A percentile compares a stretch with the other conserved stretches of the same genome.
These are phyloP conservation scores for Microtus obscurus DNA, from an alignment of 2,797 vertebrate species.

Conservation along the genomic window DNA sequence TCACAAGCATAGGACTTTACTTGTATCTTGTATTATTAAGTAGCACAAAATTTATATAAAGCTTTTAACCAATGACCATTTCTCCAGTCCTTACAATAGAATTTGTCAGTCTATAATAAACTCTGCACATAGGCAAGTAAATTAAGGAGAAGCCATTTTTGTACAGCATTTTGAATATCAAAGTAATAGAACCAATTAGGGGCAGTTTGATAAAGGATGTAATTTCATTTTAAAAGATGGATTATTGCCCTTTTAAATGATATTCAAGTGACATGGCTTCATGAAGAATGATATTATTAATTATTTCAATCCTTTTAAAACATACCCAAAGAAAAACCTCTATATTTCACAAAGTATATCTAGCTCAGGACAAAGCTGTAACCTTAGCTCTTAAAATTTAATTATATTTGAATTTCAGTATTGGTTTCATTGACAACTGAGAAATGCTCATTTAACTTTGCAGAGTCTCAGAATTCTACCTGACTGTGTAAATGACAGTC, in stretches of 20 bases:
- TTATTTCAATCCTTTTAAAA: background rate
- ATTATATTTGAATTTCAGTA: background rate
- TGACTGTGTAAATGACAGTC: background rate
- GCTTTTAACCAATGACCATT: background rate
- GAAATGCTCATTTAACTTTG: background rate
- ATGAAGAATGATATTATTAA: background rate
- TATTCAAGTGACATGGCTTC: background rate
- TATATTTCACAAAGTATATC: background rate
- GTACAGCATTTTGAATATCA: background rate
- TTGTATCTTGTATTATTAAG: background rate
- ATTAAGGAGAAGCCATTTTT: background rate
- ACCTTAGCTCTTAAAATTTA: slow-evolving; percentile 5
- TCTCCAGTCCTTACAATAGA: background rate
- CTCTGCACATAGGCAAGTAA: background rate
- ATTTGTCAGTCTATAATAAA: background rate
- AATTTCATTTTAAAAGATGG: background rate
- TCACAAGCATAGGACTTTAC: background rate
- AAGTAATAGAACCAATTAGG: background rate
- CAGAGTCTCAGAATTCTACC: background rate
- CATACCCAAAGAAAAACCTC: background rate
- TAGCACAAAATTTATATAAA: background rate
- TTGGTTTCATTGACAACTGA: background rate
- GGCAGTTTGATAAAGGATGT: too few relatives aligned
- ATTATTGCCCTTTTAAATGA: background rate
- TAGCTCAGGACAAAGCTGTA: slow-evolving; percentile 19